Evolutionary conservation across 2,113 vertebrate genomes (phyloP).

Genomic region (Caranx ignobilis): DNA sequence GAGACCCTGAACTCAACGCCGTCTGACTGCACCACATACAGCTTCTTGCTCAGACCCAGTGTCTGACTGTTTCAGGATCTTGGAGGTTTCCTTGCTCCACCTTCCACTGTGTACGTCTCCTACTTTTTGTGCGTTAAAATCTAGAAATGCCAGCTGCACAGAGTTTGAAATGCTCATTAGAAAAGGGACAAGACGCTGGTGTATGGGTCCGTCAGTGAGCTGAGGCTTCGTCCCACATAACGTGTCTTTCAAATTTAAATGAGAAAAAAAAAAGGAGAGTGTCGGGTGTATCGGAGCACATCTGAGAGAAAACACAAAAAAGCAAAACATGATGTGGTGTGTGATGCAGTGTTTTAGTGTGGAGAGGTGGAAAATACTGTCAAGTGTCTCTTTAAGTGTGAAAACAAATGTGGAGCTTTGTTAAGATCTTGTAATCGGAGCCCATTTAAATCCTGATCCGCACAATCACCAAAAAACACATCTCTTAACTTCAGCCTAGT

Average conservation of each 20-base stretch:
- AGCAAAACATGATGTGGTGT: not conserved
- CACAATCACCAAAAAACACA: not conserved
- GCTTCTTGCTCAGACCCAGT: no score
- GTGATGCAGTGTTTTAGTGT: not conserved
- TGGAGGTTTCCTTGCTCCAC: no score
- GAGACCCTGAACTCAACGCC: no score
- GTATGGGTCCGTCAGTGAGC: not conserved
- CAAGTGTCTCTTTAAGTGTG: conserved; percentile 38
- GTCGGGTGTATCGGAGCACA: not conserved
- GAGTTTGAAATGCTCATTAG: not conserved
- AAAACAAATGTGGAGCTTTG: conserved; percentile 16
- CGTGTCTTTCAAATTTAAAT: not conserved
- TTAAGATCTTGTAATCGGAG: not conserved
- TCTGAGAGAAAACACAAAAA: not conserved
- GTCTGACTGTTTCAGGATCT: no score
- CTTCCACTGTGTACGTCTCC: no score
- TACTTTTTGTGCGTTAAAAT: not conserved
- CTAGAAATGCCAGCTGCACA: no score
- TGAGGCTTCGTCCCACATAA: not conserved
- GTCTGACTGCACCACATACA: no score
- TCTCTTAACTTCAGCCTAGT: not conserved
- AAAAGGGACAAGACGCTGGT: not conserved
- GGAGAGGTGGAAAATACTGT: conserved; percentile 6
- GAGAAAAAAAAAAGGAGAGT: not conserved
- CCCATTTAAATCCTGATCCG: not conserved